Evolutionary conservation across 2,797 vertebrate species (phyloP), one percentile per base, ranked within the genome.

Genomic region (Acomys russatus): DNA sequence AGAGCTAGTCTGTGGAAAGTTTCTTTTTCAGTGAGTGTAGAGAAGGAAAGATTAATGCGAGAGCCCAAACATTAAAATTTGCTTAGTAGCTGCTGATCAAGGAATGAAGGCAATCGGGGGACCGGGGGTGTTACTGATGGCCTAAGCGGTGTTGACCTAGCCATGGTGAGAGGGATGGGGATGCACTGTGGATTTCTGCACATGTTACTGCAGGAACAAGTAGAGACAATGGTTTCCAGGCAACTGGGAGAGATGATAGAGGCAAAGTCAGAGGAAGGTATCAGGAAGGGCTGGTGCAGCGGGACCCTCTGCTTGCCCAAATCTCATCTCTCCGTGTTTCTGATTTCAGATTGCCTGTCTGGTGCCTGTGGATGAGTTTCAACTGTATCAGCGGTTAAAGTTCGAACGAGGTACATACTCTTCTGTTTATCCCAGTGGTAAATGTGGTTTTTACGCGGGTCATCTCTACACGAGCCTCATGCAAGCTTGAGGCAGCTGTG

Each of bases 311-410:
- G 11, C 17, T 71, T n/a, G 64, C 76, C 59, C 17, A 64, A 89
- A 35, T 82, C 86, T 97, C 79, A 95, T 61, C 51, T 71, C 51
- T 82, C 94, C 38, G 86, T 95, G 71, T 98, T 93, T 99, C 96
- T 98, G 97, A 28, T 98, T 99, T 96, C 99, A 99, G 99, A 99
- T 99, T 66, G 98, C 99, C 92, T 98, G 98, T 90, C 98, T 99
- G 98, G 99, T 99, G 80, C 97, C 99, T 35, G 98, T 98, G 82
- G 99, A 99, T 90, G 99, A 99, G 97, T 98, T 99, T 97, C 98
- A 99, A 77, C 98, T 99, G 74, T 99, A 99, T 98, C 99, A 99
- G 97, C 99, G 99, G 91, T 98, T 99, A 98, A 99, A 99, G 98
- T 99, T 99, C 98, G 99, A 99, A 98, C 98, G 99, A 99, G 99